Base-by-base conservation (phyloP, 1,140 invertebrate species). In the Drosophila kohkoa region DNA sequence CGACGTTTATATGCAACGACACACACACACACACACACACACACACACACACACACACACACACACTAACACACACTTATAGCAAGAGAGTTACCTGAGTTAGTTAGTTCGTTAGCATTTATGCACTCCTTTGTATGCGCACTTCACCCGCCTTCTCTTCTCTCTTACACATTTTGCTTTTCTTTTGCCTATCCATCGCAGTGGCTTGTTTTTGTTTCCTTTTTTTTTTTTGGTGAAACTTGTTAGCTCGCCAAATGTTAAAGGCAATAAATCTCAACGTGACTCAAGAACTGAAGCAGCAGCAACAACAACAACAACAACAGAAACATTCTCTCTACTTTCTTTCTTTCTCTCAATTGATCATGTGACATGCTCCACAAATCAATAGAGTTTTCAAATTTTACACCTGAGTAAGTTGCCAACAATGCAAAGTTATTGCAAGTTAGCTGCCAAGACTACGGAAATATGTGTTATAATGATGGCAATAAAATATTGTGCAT, bases 21-120 rank as follows among this genome's bases (percentile, higher is more conserved):
- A 68, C 45, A 69, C 46, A 58, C 69, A 57, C 20, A 72, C 49
- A 48, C 16, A 63, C 28, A 38, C 25, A 48, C 45, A 55, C 25
- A 66, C n/a, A 43, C 7, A 59, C 38, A 62, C 15, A 51, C 5
- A 64, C 52, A 68, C 45, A 69, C 46, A 58, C 69, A 57, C 54
- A 48, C 35, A 16, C 8, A 16, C 43, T 52, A n/a, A 64, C 32
- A 59, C 45, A 51, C 66, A 60, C 35, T 71, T 38, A 60, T 74
- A 55, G 55, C 66, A 25, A 25, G 43, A 70, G 60, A 76, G 83
- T 85, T 77, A 69, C 82, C 64, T 82, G 82, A 80, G 82, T 86
- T 87, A 86, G 82, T 86, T 86, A 86, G 82, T 86, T 86, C 82
- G 82, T 86, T 86, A 86, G 82, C 82, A 86, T 86, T 86, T 86